phyloP scores from a whole-genome alignment of 2,113 vertebrate species.

The Setophaga kirtlandii region DNA sequence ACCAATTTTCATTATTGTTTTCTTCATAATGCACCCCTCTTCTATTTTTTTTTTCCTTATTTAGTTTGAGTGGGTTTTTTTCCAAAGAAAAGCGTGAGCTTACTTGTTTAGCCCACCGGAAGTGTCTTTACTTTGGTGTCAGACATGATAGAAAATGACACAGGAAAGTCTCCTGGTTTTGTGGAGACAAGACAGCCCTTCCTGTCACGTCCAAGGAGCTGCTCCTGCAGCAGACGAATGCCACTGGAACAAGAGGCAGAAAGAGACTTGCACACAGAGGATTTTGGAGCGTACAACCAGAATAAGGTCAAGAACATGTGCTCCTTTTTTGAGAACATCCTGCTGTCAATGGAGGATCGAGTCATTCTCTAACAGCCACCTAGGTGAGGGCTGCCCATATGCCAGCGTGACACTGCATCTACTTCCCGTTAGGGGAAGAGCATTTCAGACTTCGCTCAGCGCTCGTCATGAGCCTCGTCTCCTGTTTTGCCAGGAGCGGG shows the following conservation, averaged over 20 bases:
- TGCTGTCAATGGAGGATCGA: background rate
- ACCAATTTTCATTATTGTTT: background rate
- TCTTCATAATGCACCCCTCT: background rate
- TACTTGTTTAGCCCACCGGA: background rate
- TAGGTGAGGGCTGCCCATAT: conserved; percentile 34
- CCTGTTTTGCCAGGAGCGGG: conserved; percentile 23
- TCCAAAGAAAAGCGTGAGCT: background rate
- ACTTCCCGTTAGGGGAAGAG: conserved; percentile 6
- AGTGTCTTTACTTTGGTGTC: background rate
- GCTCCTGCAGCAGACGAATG: background rate
- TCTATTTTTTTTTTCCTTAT: background rate
- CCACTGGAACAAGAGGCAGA: background rate
- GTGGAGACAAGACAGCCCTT: background rate
- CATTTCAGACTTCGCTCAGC: conserved; percentile 6
- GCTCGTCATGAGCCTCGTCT: background rate
- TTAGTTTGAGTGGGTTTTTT: background rate
- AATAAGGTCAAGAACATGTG: background rate
- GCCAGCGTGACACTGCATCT: conserved; percentile 61
- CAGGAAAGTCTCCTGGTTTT: background rate
- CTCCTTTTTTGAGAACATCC: background rate
- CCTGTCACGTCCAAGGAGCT: background rate
- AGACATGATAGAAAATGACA: background rate
- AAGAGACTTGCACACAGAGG: background rate
- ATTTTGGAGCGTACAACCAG: background rate
- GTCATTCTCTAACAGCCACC: conserved; percentile 36